Evolutionary conservation across 2,797 vertebrate genomes (phyloP).

Genomic region (Coregonus suidteri): DNA sequence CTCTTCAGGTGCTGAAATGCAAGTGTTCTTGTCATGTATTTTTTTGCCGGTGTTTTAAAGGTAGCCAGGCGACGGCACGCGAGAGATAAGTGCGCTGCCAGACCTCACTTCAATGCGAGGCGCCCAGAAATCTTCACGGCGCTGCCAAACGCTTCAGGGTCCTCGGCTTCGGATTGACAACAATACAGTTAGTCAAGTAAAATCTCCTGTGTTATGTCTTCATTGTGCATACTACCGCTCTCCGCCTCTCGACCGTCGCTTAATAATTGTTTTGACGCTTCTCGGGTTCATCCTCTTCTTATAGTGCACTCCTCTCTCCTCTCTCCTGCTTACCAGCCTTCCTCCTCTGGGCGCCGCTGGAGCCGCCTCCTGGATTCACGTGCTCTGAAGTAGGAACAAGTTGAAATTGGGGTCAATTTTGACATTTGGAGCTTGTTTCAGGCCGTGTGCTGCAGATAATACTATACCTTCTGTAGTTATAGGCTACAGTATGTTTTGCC

Average conservation of each 20-base stretch:
- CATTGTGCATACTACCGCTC: constrained; percentile 26
- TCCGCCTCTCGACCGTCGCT: constrained; percentile 33
- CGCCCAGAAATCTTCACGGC: constrained; percentile 9
- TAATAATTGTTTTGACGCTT: constrained; percentile 57
- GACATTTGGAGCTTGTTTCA: neutral
- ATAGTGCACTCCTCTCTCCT: constrained; percentile 62
- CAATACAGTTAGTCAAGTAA: constrained; percentile 1
- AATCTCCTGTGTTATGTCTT: constrained; percentile 39
- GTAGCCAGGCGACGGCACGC: constrained; percentile 14
- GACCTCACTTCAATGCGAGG: constrained; percentile 26
- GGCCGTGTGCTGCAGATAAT: neutral
- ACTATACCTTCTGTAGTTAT: neutral
- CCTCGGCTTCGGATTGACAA: neutral
- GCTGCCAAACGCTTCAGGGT: neutral
- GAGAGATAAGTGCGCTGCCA: constrained; percentile 35
- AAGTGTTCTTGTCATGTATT: constrained; percentile 50
- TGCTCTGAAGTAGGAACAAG: constrained; percentile 52
- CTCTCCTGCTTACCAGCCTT: constrained; percentile 51
- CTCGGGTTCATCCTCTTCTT: constrained; percentile 60
- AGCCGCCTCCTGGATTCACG: constrained; percentile 73
- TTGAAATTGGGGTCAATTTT: neutral
- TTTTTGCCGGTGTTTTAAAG: constrained; percentile 37
- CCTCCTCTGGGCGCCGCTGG: constrained; percentile 57
- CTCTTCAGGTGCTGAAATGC: constrained; percentile 67
- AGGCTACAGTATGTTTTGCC: neutral